phyloP scores from a whole-genome alignment of 2,888 invertebrate species.

The Synanthedon myopaeformis region DNA sequence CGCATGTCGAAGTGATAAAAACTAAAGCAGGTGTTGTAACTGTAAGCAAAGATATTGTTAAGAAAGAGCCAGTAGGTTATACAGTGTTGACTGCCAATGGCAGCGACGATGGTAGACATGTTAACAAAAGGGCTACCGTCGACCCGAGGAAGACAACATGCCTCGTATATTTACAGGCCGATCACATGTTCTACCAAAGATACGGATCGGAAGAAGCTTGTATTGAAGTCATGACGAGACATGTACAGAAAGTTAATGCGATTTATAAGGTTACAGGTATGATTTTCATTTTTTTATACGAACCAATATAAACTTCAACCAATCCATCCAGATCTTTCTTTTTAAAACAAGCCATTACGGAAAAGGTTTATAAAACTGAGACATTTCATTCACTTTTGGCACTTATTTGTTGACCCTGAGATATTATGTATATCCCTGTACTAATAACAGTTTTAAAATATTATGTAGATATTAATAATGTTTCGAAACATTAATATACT shows the following conservation, averaged over 20 bases:
- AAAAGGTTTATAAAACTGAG: no score
- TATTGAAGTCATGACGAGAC: slow-evolving; percentile 94
- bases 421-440: no score
- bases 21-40: slow-evolving; percentile 75
- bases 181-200: slow-evolving; percentile 95
- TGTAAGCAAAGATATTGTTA: slow-evolving; percentile 73
- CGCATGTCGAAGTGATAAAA: slow-evolving; percentile 75
- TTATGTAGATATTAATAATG: no score
- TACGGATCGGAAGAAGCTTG: slow-evolving; percentile 95
- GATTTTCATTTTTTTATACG: no score
- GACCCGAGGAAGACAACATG: slow-evolving; percentile 93
- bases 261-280: slow-evolving; percentile 88
- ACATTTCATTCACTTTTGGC: no score
- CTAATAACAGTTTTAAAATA: no score
- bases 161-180: slow-evolving; percentile 94
- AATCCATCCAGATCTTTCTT: not conserved
- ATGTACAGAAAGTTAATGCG: slow-evolving; percentile 92
- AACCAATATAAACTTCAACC: not conserved
- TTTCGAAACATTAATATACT: no score
- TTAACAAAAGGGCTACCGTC: slow-evolving; percentile 77
- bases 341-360: not conserved
- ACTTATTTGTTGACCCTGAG: no score
- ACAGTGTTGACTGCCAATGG: slow-evolving; percentile 56
- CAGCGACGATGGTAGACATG: slow-evolving; percentile 70
- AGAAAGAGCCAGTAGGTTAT: slow-evolving; percentile 67